These are phyloP conservation scores for Cyrtorhinus lividipennis DNA, from an alignment of 1,140 invertebrate genomes.

Conservation along the genomic window DNA sequence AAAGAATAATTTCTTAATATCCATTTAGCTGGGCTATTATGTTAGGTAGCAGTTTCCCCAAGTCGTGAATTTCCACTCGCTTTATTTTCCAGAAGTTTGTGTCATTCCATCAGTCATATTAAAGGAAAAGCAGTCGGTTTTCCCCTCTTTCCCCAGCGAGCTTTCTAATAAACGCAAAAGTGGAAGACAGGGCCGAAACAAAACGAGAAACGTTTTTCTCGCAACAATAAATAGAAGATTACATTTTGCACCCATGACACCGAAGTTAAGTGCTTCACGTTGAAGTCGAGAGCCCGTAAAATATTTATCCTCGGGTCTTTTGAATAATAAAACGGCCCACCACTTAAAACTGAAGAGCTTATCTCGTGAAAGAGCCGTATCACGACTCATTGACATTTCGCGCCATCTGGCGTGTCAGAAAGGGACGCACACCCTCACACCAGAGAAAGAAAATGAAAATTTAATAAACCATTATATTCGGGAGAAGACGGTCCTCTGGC, in stretches of 20 bases:
- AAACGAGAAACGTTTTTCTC: background rate
- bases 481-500: background rate
- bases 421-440: no score
- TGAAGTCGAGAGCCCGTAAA: background rate
- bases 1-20: no score
- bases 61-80: no score
- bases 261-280: background rate
- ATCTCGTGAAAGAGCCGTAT: background rate
- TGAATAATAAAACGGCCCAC: background rate
- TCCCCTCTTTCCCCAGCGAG: background rate
- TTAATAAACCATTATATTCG: background rate
- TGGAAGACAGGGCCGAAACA: background rate
- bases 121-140: background rate
- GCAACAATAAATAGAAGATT: background rate
- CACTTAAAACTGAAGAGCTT: background rate
- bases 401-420: background rate
- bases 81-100: background rate
- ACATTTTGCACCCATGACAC: background rate
- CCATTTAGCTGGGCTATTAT: no score
- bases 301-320: background rate
- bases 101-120: background rate
- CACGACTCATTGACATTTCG: background rate
- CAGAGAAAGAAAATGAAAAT: background rate
- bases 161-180: background rate
- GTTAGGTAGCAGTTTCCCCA: no score